Conservation (phyloP, 2,113 vertebrate species). For the Aphelocoma coerulescens region DNA sequence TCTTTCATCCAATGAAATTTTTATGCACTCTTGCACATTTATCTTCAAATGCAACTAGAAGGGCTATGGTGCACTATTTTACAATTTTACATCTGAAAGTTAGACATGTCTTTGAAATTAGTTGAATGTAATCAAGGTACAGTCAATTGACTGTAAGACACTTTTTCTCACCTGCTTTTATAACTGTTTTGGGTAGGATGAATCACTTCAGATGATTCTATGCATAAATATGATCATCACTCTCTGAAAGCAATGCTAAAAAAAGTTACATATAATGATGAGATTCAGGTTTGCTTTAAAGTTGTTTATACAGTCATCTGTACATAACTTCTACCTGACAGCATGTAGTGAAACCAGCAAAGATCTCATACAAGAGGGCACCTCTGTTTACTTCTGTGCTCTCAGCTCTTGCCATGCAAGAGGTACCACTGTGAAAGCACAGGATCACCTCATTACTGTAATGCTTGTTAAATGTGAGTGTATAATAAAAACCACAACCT, state of each 20-base stretch:
- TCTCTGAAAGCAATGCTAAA: background rate
- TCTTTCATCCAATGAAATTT: background rate
- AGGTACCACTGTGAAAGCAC: background rate
- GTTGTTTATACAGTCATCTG: background rate
- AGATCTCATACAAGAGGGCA: background rate
- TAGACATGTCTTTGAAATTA: background rate
- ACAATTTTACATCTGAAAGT: background rate
- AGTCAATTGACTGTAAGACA: background rate
- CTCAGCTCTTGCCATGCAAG: background rate
- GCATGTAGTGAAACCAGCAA: background rate
- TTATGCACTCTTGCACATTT: background rate
- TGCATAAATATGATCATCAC: background rate
- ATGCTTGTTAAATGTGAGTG: background rate
- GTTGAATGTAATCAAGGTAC: fast-evolving
- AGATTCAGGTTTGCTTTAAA: background rate
- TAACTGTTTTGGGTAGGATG: background rate
- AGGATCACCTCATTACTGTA: background rate
- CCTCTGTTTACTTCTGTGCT: background rate
- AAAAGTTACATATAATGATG: background rate
- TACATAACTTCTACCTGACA: background rate
- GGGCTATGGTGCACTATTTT: background rate
- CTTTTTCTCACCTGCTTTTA: background rate
- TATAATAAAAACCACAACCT: background rate
- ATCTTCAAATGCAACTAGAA: background rate
- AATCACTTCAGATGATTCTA: background rate